phyloP scores from a whole-genome alignment of 1,140 invertebrate genomes.

The Bombus huntii region DNA sequence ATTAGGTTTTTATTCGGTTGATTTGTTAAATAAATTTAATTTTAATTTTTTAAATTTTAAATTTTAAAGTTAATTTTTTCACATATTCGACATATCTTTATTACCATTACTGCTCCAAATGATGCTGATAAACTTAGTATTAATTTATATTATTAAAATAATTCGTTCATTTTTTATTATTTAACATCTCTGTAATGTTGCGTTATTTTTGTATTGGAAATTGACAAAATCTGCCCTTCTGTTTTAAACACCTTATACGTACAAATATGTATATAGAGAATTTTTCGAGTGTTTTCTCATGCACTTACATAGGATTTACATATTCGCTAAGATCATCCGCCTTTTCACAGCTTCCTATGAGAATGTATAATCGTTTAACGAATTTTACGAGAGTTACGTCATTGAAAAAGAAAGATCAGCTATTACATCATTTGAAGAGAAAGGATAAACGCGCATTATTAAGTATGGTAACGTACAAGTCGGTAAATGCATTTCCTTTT shows the following conservation, averaged over 20 bases:
- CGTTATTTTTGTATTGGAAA: no score
- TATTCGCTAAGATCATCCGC: neutral
- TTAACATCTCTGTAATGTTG: no score
- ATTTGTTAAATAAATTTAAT: neutral
- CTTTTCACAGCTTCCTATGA: neutral
- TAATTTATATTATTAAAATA: neutral
- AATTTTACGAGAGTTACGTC: conserved; percentile 29
- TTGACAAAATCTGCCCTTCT: neutral
- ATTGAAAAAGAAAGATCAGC: conserved; percentile 35
- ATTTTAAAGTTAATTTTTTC: no score
- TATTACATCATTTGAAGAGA: conserved; percentile 38
- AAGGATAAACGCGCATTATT: conserved; percentile 30
- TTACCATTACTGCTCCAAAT: neutral
- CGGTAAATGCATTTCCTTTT: conserved; percentile 32
- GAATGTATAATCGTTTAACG: conserved; percentile 1
- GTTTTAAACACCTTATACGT: neutral
- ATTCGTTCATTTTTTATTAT: no score
- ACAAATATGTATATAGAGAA: neutral
- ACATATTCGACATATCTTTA: neutral
- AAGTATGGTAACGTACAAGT: conserved; percentile 17
- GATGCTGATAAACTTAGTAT: neutral
- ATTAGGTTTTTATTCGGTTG: no score
- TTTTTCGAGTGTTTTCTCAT: neutral
- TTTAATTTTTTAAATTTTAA: no score
- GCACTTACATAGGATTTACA: neutral